These are phyloP conservation scores for Pectinophora gossypiella DNA, from an alignment of 1,140 invertebrate species.

Conservation along the genomic window DNA sequence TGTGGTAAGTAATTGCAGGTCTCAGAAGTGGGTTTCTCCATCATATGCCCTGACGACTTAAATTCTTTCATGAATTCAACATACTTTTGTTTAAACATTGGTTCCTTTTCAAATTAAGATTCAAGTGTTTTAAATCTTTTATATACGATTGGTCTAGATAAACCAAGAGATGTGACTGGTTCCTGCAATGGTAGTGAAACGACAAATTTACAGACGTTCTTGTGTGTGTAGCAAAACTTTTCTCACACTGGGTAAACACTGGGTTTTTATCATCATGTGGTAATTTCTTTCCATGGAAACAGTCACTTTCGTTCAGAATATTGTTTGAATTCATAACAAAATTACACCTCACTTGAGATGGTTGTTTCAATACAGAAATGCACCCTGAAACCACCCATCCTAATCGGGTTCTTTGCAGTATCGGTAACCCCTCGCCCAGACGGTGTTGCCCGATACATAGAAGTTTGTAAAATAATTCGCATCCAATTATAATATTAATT, in stretches of 20 bases:
- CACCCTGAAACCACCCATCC: neutral
- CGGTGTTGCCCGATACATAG: conserved; percentile 3
- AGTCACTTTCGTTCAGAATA: neutral
- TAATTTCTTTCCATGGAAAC: neutral
- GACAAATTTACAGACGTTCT: conserved; percentile 5
- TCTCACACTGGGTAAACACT: neutral
- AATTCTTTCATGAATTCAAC: conserved; percentile 2
- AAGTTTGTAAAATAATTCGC: neutral
- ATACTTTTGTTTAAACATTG: conserved; percentile 4
- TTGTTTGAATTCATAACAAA: neutral
- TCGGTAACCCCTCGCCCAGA: neutral
- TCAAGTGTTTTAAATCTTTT: conserved; percentile 2
- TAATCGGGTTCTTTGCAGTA: neutral
- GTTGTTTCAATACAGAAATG: neutral
- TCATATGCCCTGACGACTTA: neutral
- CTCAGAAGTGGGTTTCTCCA: neutral
- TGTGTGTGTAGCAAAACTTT: neutral
- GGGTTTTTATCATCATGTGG: conserved; percentile 1
- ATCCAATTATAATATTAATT: neutral
- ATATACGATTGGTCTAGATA: neutral
- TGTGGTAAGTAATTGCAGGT: neutral
- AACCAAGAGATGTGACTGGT: neutral
- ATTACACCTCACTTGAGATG: neutral
- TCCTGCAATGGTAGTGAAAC: neutral
- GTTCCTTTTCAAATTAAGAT: conserved; percentile 2